Evolutionary conservation across 2,113 vertebrate species (phyloP).

Genomic region (Condylura cristata): DNA sequence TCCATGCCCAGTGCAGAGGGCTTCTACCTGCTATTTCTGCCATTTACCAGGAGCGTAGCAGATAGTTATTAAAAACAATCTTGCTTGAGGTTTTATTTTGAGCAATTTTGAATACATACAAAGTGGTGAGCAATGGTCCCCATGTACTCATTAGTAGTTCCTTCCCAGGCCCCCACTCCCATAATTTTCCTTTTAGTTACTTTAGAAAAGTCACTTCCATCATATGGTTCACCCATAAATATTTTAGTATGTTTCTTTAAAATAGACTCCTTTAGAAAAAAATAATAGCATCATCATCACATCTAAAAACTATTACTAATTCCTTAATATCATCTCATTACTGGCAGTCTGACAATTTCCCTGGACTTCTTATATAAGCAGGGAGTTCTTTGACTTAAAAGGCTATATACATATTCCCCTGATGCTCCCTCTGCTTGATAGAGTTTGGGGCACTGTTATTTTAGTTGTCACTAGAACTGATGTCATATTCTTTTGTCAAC

Average conservation of each 20-base stretch:
- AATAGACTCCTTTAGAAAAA: background rate
- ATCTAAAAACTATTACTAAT: background rate
- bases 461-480: background rate
- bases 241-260: background rate
- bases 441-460: background rate
- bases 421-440: background rate
- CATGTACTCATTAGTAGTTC: background rate
- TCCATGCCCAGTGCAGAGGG: background rate
- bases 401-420: background rate
- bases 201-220: constrained; percentile 10
- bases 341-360: background rate
- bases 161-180: background rate
- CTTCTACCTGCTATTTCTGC: background rate
- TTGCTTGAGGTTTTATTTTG: background rate
- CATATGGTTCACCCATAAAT: background rate
- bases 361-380: background rate
- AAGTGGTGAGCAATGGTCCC: background rate
- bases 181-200: background rate
- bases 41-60: background rate
- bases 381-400: background rate
- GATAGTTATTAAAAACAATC: background rate
- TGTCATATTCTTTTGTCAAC: background rate
- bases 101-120: background rate
- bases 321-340: background rate
- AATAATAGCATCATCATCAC: background rate